These are phyloP conservation scores for Agrochola litura DNA, from an alignment of 2,888 invertebrate species.

Conservation along the genomic window DNA sequence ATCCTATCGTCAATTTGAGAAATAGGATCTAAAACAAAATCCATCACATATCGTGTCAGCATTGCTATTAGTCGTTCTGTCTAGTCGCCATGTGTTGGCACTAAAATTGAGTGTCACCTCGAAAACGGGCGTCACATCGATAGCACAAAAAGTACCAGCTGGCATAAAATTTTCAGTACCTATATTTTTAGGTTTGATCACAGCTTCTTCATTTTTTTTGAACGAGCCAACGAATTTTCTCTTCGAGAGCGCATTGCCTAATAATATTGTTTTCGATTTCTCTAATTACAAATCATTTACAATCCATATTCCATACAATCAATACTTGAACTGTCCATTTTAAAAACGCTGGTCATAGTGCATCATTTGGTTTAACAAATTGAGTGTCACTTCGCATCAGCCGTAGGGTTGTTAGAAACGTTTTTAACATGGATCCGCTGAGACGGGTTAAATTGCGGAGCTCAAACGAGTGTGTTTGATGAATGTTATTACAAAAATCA, in stretches of 20 bases:
- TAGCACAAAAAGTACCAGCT: slow-evolving; percentile 9
- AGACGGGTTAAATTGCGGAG: slow-evolving; percentile 68
- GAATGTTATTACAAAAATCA: slow-evolving; percentile 7
- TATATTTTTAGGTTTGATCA: slow-evolving; percentile 18
- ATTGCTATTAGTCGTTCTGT: slow-evolving; percentile 6
- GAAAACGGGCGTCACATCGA: slow-evolving; percentile 25
- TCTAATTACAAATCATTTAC: neutral
- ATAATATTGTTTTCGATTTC: neutral
- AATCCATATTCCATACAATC: neutral
- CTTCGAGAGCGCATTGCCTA: neutral
- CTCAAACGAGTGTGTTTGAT: slow-evolving; percentile 22
- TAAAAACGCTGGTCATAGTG: slow-evolving; percentile 34
- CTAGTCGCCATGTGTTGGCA: slow-evolving; percentile 35
- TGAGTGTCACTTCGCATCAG: slow-evolving; percentile 78
- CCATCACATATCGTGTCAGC: neutral
- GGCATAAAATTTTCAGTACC: neutral
- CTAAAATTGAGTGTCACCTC: slow-evolving; percentile 34
- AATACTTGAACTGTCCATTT: neutral
- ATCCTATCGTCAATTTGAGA: neutral
- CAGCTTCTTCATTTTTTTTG: slow-evolving; percentile 2
- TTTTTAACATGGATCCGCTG: slow-evolving; percentile 72
- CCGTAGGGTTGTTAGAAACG: slow-evolving; percentile 74
- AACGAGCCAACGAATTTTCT: neutral
- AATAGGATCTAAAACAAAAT: slow-evolving; percentile 6
- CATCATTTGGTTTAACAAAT: slow-evolving; percentile 76